Base-by-base conservation (phyloP, 2,113 vertebrate species). In the Lynx canadensis region DNA sequence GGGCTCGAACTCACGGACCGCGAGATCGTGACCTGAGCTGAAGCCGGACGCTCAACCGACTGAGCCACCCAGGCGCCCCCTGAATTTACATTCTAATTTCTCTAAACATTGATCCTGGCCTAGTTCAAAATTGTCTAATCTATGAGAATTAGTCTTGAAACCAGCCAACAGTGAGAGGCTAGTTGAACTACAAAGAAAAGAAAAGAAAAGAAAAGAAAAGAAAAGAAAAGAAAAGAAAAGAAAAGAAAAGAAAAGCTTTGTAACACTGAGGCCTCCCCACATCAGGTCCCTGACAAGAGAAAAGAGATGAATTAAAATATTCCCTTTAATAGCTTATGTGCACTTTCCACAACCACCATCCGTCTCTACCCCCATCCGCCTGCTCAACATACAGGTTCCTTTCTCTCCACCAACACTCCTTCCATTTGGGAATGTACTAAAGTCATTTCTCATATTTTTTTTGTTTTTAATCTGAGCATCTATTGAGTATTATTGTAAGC, bases 401-500 rank as follows among this genome's bases (percentile, higher is more conserved):
- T 23, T 71, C 36, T 21, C 60, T 38, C 41, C 23, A 31, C 10
- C 10, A 1, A n/a, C 1, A 5, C 4, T 48, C 23, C 27, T 89
- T 90, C 45, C 36, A 79, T 78, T 81, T 52, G 12, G 45, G 48
- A 84, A 92, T 60, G 14, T 14, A 66, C 68, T 21, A 38, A 8
- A 50, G 52, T 50, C 71, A 87, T 76, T 71, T 94, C 92, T 95
- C 63, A 91, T 96, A 81, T 48, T 29, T 89, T n/a, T 96, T 94
- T 96, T 95, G 73, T 97, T 93, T 96, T 95, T 84, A 93, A 97
- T 65, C 74, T 80, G 29, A 79, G 78, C 69, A 84, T 96, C 1
- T 89, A 96, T 92, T 98, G 92, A 7, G 94, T 4, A 1, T 91
- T 84, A 92, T 96, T 79, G 52, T 90, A 65, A 8, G 83, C 21